These are phyloP conservation scores for Aurelia sp. DNA, from an alignment of 30 jellyfish, hydroid and myxozoan genomes.

Conservation along the genomic window DNA sequence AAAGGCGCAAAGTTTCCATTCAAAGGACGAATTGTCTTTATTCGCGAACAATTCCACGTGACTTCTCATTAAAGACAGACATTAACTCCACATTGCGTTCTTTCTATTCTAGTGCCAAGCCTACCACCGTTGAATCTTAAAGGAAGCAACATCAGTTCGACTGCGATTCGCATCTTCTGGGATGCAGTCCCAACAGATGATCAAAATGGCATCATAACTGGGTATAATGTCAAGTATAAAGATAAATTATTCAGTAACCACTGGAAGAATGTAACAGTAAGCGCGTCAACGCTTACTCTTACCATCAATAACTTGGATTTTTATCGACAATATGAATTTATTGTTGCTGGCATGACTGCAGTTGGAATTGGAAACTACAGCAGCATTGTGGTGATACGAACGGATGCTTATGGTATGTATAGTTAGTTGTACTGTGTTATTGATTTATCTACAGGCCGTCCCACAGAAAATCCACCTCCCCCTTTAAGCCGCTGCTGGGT, in stretches of 20 bases:
- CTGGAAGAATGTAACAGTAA: slow-evolving; percentile 6
- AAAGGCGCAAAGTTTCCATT: too few relatives aligned
- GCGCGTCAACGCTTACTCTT: neutral
- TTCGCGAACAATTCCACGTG: too few relatives aligned
- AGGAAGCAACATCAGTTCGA: slow-evolving; percentile 42
- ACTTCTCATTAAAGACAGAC: too few relatives aligned
- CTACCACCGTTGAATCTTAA: slow-evolving; percentile 12
- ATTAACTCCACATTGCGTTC: neutral
- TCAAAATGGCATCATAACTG: slow-evolving; percentile 31
- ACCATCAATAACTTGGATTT: neutral
- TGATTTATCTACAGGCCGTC: too few relatives aligned
- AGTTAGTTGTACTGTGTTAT: too few relatives aligned
- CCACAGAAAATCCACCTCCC: too few relatives aligned
- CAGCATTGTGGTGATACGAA: slow-evolving; percentile 4
- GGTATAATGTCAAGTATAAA: slow-evolving; percentile 1
- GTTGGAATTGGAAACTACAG: slow-evolving; percentile 30
- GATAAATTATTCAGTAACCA: too few relatives aligned
- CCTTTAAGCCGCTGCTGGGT: too few relatives aligned
- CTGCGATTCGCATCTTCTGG: slow-evolving; percentile 47
- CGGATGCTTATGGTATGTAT: slow-evolving; percentile 35
- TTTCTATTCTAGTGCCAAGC: slow-evolving; percentile 29
- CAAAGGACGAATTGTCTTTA: too few relatives aligned
- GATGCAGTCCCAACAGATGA: slow-evolving; percentile 40
- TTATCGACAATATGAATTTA: slow-evolving; percentile 1
- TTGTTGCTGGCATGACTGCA: slow-evolving; percentile 7